These are phyloP conservation scores for Oncorhynchus masou DNA, from an alignment of 2,113 vertebrate species.

Conservation along the genomic window DNA sequence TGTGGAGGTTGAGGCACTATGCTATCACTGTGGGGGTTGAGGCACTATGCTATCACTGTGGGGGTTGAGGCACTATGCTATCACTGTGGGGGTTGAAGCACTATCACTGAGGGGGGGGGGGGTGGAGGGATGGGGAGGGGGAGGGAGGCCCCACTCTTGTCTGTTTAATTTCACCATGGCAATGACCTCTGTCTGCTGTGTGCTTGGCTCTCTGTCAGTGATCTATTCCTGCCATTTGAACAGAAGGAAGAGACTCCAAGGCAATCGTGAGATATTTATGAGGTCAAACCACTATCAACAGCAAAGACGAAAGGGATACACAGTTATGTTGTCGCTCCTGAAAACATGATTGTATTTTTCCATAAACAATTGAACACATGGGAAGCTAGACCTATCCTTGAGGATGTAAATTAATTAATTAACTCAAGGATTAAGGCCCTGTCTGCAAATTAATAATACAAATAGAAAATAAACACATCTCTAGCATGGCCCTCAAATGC, in stretches of 20 bases:
- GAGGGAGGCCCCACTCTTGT: too few species aligned
- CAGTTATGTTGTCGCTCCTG: too few species aligned
- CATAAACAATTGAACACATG: too few species aligned
- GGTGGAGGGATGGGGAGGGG: too few species aligned
- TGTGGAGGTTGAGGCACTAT: too few species aligned
- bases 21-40: too few species aligned
- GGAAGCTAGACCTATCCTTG: conserved; percentile 39
- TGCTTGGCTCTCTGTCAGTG: conserved; percentile 65
- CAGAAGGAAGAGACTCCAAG: conserved; percentile 60
- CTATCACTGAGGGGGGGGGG: too few species aligned
- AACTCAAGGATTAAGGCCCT: conserved; percentile 20
- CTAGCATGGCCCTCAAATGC: conserved; percentile 60
- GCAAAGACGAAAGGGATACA: conserved; percentile 30
- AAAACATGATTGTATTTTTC: too few species aligned
- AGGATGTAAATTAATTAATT: conserved; percentile 57
- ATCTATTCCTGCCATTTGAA: conserved; percentile 63
- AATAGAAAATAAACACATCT: conserved; percentile 55
- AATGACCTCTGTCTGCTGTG: conserved; percentile 65
- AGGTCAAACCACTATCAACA: conserved; percentile 46
- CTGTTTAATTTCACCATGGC: conserved; percentile 22
- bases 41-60: too few species aligned
- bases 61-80: too few species aligned
- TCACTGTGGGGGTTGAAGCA: too few species aligned
- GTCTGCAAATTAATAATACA: conserved; percentile 67
- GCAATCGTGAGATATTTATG: conserved; percentile 45